These are phyloP conservation scores for Pheosia tremula DNA, from an alignment of 2,888 invertebrate genomes.

Conservation along the genomic window DNA sequence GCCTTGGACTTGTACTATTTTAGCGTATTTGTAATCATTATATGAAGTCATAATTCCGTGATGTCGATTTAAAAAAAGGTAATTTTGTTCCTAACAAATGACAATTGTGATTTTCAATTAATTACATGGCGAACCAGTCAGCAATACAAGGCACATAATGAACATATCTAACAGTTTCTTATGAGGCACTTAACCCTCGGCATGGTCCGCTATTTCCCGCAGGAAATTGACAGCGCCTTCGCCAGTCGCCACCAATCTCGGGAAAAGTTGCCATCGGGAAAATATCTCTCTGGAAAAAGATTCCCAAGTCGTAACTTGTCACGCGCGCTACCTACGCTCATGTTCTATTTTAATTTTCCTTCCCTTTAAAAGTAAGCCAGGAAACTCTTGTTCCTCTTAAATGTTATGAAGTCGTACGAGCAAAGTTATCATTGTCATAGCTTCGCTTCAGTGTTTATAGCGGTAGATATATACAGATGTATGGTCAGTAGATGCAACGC, in stretches of 20 bases:
- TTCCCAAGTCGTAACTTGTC: slow-evolving; percentile 43
- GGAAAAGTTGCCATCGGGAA: slow-evolving; percentile 41
- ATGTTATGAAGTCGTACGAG: slow-evolving; percentile 11
- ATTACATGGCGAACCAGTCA: neutral
- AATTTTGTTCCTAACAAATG: no score
- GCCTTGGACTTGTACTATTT: no score
- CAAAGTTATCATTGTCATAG: no score
- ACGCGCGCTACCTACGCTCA: slow-evolving; percentile 35
- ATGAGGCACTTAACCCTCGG: slow-evolving; percentile 18
- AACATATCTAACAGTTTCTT: slow-evolving; percentile 5
- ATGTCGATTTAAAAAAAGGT: no score
- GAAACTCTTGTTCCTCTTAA: slow-evolving; percentile 19
- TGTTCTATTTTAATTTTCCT: slow-evolving; percentile 31
- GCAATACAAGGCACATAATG: slow-evolving; percentile 1
- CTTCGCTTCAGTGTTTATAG: no score
- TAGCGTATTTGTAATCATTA: no score
- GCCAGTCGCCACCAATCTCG: slow-evolving; percentile 34
- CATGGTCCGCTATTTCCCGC: slow-evolving; percentile 47
- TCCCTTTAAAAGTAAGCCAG: slow-evolving; percentile 16
- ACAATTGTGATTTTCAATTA: neutral
- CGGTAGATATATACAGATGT: no score
- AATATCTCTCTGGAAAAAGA: slow-evolving; percentile 40
- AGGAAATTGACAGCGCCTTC: slow-evolving; percentile 50
- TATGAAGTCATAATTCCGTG: no score
- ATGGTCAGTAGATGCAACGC: no score